Base-by-base conservation (phyloP, 2,797 vertebrate genomes). In the Epinephelus malabaricus region DNA sequence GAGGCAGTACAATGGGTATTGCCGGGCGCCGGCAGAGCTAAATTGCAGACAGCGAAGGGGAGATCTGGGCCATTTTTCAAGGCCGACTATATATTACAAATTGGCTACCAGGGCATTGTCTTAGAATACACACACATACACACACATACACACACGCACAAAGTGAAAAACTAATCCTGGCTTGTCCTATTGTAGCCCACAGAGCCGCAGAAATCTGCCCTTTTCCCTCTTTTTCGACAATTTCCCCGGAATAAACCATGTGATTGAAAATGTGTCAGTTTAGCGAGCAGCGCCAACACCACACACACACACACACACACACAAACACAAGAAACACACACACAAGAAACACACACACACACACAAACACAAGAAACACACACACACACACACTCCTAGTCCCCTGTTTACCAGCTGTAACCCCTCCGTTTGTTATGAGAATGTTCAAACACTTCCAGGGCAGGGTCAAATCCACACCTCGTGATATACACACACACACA, bases 21-120 rank as follows among this genome's bases (percentile, higher is more conserved):
- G 91, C 93, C 76, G 86, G 89, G 92, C 77, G 83, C 85, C 90
- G 79, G 88, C 90, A 85, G 85, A 92, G 91, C 88, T 93, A 94
- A 94, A 95, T 93, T 95, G 92, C 92, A 92, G 92, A 93, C 92
- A 93, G 93, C 81, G 73, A 89, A 87, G 67, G 73, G 79, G 90
- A 94, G 93, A 95, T 94, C 93, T 93, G 92, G 89, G 86, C 92
- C 93, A 95, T 94, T 95, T 94, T 94, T 95, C 94, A 95, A 93
- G 91, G 89, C 86, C 50, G 84, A 94, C 94, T 91, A 86, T 93
- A 92, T 94, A 94, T 95, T 94, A 94, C 93, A 94, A 92, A 92
- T 91, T 93, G 91, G 91, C 89, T 89, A 88, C 86, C 80, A 83
- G 88, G 86, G 86, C 83, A 92, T 94, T 94, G 92, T 94, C 92